These are phyloP conservation scores for Euclidia mi DNA, from an alignment of 2,888 invertebrate genomes.

Conservation along the genomic window DNA sequence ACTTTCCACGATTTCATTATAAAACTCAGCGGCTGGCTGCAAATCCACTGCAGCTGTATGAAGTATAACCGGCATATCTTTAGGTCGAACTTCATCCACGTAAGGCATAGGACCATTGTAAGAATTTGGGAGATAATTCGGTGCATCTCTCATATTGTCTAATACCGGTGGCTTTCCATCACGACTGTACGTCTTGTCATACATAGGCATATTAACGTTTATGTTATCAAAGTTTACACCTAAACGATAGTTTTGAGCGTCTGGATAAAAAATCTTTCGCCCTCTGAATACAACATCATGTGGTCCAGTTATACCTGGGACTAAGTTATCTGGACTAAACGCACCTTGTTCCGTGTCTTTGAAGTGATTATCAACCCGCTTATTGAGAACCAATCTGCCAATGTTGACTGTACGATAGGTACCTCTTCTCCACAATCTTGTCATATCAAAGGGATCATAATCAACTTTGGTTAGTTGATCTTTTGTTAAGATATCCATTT, in stretches of 20 bases:
- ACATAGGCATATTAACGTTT: constrained; percentile 69
- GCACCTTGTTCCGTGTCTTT: constrained; percentile 67
- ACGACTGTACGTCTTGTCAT: constrained; percentile 68
- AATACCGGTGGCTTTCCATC: constrained; percentile 91
- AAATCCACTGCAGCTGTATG: constrained; percentile 68
- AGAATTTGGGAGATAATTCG: constrained; percentile 98
- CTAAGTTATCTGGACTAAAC: constrained; percentile 73
- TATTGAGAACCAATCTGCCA: constrained; percentile 69
- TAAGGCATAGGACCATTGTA: constrained; percentile 95
- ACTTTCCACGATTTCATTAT: constrained; percentile 72
- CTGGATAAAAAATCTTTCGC: constrained; percentile 68
- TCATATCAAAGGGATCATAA: constrained; percentile 83
- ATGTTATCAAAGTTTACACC: constrained; percentile 74
- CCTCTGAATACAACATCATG: constrained; percentile 69
- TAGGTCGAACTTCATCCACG: constrained; percentile 77
- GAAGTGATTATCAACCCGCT: constrained; percentile 70
- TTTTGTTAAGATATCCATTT: constrained; percentile 79
- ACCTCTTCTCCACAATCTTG: constrained; percentile 74
- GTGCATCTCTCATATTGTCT: constrained; percentile 95
- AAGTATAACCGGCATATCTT: constrained; percentile 53
- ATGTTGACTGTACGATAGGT: constrained; percentile 69
- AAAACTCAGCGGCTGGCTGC: constrained; percentile 94
- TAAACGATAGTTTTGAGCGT: constrained; percentile 74
- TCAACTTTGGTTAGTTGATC: constrained; percentile 72
- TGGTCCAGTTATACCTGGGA: constrained; percentile 79